Evolutionary conservation across 2,888 invertebrate species (phyloP), one percentile per base, ranked within the genome.

Genomic region (Ochlodes sylvanus): DNA sequence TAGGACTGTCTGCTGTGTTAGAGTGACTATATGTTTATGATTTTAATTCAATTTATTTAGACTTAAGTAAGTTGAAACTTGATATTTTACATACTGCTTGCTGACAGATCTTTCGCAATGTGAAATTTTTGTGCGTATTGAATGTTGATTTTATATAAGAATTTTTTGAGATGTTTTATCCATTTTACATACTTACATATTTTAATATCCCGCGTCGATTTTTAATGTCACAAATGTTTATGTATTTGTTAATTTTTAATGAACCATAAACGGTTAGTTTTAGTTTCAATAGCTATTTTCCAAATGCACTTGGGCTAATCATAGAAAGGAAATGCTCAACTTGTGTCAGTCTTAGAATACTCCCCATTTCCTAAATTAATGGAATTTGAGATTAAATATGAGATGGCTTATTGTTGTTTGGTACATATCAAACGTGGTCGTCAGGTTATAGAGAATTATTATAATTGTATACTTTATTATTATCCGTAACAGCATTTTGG

Each of bases 1-100:
- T 87, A 85, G 74, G 75, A 76, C 75, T 75, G 73, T 87, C 82
- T 83, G 60, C 68, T 68, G 62, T 83, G 81, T 80, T 73, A 69
- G 73, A 77, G 78, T 75, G 75, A 74, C 74, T 80, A 77, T 76
- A 71, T 52, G 34, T 55, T 61, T 54, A 42, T 61, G 44, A 34
- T 67, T 67, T 52, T 66, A 61, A 34, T 61, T 47, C 55, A 42
- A 42, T 55, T 60, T 67, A 61, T 38, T 55, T 67, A 67, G 55
- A 61, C 14, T 55, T 61, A 67, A 67, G 61, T 67, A 55, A 34
- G 38, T 67, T 44, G 44, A 61, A 47, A 61, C 52, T 27, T 27
- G 32, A 21, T 66, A 60, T 61, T 55, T 55, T 55, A 55, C 47
- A 27, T 55, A 66, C 19, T 15, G 60, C 42, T 67, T 55, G 60